Percentiles rank a stretch among this genome's conserved stretches.
phyloP scores from a whole-genome alignment of 1,140 invertebrate species.

The Halictus rubicundus region DNA sequence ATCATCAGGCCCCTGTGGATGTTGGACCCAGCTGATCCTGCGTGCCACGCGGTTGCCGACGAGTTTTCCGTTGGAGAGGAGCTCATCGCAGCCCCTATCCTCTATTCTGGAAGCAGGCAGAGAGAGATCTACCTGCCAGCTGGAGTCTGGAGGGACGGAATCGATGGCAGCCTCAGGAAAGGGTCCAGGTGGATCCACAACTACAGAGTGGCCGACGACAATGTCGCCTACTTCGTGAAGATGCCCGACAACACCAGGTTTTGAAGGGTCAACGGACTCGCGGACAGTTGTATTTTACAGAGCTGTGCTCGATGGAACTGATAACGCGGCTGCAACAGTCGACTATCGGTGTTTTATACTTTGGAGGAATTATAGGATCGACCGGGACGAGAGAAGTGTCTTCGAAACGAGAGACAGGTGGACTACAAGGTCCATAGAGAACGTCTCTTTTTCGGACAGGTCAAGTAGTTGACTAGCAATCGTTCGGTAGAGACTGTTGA shows the following conservation, averaged over 20 bases:
- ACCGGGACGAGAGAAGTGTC: too few species aligned
- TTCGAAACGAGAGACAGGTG: neutral
- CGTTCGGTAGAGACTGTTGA: neutral
- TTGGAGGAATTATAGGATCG: neutral
- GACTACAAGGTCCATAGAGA: neutral
- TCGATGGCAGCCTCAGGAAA: slow-evolving; percentile 90
- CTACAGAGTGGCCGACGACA: slow-evolving; percentile 88
- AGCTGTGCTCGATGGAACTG: too few species aligned
- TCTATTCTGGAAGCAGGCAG: slow-evolving; percentile 84
- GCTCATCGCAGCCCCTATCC: slow-evolving; percentile 94
- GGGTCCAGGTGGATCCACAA: slow-evolving; percentile 94
- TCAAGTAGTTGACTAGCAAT: neutral
- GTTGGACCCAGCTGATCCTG: slow-evolving; percentile 90
- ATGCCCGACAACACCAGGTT: slow-evolving; percentile 92
- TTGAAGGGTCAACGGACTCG: slow-evolving; percentile 61
- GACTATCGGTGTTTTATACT: neutral
- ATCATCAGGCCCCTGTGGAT: slow-evolving; percentile 95
- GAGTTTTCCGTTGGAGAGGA: slow-evolving; percentile 96
- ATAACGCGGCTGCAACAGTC: too few species aligned
- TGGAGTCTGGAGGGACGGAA: slow-evolving; percentile 94
- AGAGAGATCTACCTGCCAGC: slow-evolving; percentile 90
- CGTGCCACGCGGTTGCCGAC: slow-evolving; percentile 89
- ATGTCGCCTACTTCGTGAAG: slow-evolving; percentile 92
- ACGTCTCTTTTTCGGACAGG: neutral
- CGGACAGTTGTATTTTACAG: too few species aligned